phyloP scores from a whole-genome alignment of 1,140 invertebrate genomes.

The Drosophila trapezifrons region DNA sequence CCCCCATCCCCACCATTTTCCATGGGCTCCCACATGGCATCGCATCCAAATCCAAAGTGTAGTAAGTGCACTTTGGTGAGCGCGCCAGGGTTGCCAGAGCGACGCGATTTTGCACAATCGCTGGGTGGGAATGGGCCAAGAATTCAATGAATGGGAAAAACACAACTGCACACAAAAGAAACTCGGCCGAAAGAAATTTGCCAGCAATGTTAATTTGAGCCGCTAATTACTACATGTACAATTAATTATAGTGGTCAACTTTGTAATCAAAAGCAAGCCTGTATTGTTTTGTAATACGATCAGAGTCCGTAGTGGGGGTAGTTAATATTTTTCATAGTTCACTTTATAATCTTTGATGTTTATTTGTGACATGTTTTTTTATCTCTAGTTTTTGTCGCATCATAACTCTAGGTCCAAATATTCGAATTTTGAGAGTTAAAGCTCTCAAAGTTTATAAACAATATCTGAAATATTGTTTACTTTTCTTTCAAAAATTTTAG shows the following conservation, averaged over 20 bases:
- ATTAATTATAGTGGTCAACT: constrained; percentile 21
- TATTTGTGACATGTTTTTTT: no score
- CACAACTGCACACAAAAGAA: constrained; percentile 32
- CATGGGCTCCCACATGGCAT: constrained; percentile 43
- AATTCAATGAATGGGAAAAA: constrained; percentile 53
- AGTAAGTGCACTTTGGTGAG: constrained; percentile 47
- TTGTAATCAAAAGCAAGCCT: constrained; percentile 19
- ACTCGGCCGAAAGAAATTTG: constrained; percentile 7
- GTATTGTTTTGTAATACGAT: constrained; percentile 5
- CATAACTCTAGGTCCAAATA: no score
- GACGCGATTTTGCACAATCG: constrained; percentile 13
- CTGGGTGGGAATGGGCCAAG: constrained; percentile 33
- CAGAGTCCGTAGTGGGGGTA: neutral
- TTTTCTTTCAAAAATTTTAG: no score
- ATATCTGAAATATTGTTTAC: no score
- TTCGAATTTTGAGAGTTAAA: no score
- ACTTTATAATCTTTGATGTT: neutral
- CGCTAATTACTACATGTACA: constrained; percentile 31
- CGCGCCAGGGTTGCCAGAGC: constrained; percentile 39
- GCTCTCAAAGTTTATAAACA: no score
- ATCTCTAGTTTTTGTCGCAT: neutral
- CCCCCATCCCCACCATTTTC: constrained; percentile 3
- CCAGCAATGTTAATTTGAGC: constrained; percentile 31
- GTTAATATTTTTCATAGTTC: neutral
- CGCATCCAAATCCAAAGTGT: constrained; percentile 39